Conservation (phyloP, 2,797 vertebrate genomes). For the Pogoniulus pusillus region DNA sequence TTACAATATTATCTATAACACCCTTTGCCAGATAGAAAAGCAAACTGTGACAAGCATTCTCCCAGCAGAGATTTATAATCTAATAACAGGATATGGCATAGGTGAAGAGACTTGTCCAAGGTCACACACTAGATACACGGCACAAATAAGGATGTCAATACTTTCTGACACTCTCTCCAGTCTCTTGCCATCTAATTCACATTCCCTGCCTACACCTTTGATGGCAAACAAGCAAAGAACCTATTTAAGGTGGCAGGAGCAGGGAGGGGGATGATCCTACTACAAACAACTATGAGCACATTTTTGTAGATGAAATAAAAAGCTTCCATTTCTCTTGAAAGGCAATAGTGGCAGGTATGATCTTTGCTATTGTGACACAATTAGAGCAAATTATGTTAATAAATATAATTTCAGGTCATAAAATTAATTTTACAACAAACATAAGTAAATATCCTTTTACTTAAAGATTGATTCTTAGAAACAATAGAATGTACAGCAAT, state of each 20-base stretch:
- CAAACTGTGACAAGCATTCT: not conserved
- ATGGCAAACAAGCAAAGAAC: constrained; percentile 11
- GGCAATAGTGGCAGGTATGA: not conserved
- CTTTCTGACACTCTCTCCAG: constrained; percentile 31
- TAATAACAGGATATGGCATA: constrained; percentile 61
- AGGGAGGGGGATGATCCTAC: not conserved
- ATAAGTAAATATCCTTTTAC: not conserved
- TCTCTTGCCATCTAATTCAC: constrained; percentile 28
- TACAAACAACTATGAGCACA: not conserved
- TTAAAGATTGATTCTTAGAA: not conserved
- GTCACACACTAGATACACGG: constrained; percentile 2
- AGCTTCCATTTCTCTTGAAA: not conserved
- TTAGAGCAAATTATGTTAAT: not conserved
- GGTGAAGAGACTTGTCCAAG: constrained; percentile 58
- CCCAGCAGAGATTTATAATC: constrained; percentile 62
- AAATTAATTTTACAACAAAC: not conserved
- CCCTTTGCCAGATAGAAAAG: not conserved
- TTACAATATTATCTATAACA: not conserved
- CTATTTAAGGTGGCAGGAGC: not conserved
- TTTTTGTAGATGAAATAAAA: not conserved
- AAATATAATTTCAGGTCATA: not conserved
- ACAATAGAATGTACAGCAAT: not conserved
- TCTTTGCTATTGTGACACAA: not conserved
- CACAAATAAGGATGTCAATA: constrained; percentile 64
- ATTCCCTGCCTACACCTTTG: not conserved